phyloP scores from a whole-genome alignment of 2,797 vertebrate species.

The Hippopotamyrus pictus region DNA sequence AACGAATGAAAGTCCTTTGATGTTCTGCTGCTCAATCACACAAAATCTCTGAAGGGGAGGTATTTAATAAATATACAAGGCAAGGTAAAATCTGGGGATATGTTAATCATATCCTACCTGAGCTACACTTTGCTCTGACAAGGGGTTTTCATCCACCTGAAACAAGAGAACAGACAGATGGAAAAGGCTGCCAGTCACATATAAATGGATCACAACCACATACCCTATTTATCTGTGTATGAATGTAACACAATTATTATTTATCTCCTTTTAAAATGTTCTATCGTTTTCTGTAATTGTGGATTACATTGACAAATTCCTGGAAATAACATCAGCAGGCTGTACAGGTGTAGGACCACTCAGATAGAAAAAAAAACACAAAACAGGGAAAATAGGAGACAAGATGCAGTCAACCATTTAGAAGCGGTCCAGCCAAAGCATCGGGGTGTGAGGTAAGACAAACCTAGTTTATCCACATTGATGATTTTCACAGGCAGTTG shows the following conservation, averaged over 20 bases:
- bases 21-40: too few species aligned
- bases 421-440: not conserved
- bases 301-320: not conserved
- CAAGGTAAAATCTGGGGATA: not conserved
- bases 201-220: not conserved
- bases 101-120: slow-evolving; percentile 57
- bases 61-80: not conserved
- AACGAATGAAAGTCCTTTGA: too few species aligned
- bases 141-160: slow-evolving; percentile 66
- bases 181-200: slow-evolving; percentile 7
- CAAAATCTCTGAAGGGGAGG: not conserved
- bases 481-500: not conserved
- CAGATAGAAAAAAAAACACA: not conserved
- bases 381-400: not conserved
- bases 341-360: not conserved
- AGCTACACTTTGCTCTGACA: slow-evolving; percentile 76
- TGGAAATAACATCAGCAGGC: not conserved
- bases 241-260: too few species aligned
- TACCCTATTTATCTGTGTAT: too few species aligned
- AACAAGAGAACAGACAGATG: slow-evolving; percentile 30
- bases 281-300: not conserved
- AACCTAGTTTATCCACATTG: not conserved
- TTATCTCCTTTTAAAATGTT: not conserved
- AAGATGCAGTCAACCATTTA: not conserved
- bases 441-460: not conserved